phyloP scores from a whole-genome alignment of 2,797 vertebrate genomes.

The Peromyscus eremicus region DNA sequence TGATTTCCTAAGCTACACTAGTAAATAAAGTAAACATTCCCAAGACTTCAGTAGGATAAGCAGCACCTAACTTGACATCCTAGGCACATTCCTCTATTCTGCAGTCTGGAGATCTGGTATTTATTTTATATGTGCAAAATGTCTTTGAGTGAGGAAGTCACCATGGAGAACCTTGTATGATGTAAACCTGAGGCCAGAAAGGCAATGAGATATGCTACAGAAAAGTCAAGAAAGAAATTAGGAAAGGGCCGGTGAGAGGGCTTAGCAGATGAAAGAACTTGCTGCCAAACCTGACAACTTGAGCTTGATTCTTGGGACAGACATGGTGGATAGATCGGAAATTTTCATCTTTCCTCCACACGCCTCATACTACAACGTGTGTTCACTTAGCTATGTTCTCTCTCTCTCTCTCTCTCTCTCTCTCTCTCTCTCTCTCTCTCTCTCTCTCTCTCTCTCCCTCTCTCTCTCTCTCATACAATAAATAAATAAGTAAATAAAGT shows the following conservation, averaged over 20 bases:
- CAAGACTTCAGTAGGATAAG: neutral
- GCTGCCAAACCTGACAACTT: neutral
- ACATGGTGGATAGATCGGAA: too few relatives aligned
- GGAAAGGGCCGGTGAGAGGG: neutral
- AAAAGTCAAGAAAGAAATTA: neutral
- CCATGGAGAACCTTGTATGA: neutral
- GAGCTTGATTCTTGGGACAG: neutral
- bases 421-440: too few relatives aligned
- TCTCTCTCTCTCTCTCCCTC: too few relatives aligned
- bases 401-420: too few relatives aligned
- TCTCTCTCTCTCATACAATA: neutral
- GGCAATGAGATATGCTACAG: neutral
- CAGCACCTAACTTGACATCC: neutral
- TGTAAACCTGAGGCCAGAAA: neutral
- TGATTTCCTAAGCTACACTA: constrained; percentile 64
- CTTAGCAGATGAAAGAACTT: neutral
- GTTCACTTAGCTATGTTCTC: neutral
- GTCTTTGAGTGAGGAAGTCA: neutral
- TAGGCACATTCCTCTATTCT: neutral
- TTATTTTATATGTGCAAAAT: neutral
- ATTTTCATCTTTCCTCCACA: neutral
- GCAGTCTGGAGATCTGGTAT: neutral
- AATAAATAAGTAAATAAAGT: neutral
- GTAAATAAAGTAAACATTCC: constrained; percentile 52
- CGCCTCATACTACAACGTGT: neutral